phyloP scores from a whole-genome alignment of 2,113 vertebrate genomes.

The Steatornis caripensis region DNA sequence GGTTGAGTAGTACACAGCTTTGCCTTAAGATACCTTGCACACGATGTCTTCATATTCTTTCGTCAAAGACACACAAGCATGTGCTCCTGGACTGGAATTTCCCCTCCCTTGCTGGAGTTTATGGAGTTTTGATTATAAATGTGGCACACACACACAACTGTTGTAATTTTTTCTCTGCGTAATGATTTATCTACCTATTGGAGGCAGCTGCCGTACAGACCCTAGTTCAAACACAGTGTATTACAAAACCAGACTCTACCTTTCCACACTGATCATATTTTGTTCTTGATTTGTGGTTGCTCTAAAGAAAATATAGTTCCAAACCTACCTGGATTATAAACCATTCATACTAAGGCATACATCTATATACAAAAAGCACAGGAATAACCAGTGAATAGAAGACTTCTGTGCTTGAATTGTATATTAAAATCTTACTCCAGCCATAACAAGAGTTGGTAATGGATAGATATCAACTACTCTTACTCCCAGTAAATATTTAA shows the following conservation, averaged over 20 bases:
- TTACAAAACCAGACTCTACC: not conserved
- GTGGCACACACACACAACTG: not conserved
- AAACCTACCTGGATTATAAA: not conserved
- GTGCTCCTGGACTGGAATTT: not conserved
- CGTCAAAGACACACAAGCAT: rapidly evolving
- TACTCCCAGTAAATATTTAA: not conserved
- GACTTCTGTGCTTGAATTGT: not conserved
- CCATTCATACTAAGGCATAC: not conserved
- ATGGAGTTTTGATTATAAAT: not conserved
- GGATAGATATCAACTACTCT: not conserved
- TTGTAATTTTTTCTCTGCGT: not conserved
- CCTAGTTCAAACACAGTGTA: not conserved
- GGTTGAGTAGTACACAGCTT: not conserved
- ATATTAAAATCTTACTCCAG: not conserved
- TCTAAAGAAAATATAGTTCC: not conserved
- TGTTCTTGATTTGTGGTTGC: not conserved
- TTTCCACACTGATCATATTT: not conserved
- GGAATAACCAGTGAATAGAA: not conserved
- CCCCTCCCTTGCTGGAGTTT: not conserved
- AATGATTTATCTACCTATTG: not conserved
- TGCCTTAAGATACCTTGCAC: not conserved
- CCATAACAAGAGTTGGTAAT: not conserved
- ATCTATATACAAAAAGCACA: not conserved
- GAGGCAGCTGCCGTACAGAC: not conserved
- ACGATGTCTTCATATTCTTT: not conserved